Evolutionary conservation across 1,140 invertebrate species (phyloP), one percentile per base, ranked within the genome.

Genomic region (Leucophenga varia): DNA sequence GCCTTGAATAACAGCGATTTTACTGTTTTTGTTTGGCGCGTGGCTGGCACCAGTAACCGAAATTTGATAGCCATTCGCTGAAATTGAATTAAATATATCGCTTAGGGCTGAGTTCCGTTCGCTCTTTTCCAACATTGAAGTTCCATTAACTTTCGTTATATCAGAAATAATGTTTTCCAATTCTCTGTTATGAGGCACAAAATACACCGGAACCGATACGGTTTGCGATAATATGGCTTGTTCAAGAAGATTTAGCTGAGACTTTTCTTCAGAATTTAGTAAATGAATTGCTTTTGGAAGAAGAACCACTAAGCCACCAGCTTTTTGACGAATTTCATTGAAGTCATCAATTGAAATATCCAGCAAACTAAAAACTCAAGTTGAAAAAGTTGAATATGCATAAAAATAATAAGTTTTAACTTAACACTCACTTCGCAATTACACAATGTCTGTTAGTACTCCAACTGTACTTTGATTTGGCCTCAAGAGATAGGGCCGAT

Each of bases 51-150:
- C 81, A 40, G 81, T 80, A 12, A 92, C 82, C 34, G 90, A 86
- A 51, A 94, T 82, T 78, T 95, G 91, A 72, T 92, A 93, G 20
- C 93, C 93, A 82, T 93, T 95, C 5, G 91, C 91, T n/a, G 90
- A 89, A 21, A 95, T 85, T 17, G 90, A 86, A 63, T 87, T 86
- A 40, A 95, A 76, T 64, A 97, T 78, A 12, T 90, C 90, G 73
- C 90, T 85, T 28, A 87, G 74, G 17, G 90, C 90, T 25, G 86
- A 84, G 61, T 84, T 81, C 35, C 35, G 64, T 51, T 42, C 52
- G 28, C 3, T 1, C 17, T 48, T 42, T 41, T 39, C 17, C 25
- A 31, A 18, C n/a, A 37, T 61, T 61, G 41, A 63, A 43, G 77
- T 74, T n/a, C 76, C 77, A 59, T 69, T 76, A 35, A 32, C 17